Evolutionary conservation across 1,140 invertebrate species (phyloP), one percentile per base, ranked within the genome.

Genomic region (Nebria ingens): DNA sequence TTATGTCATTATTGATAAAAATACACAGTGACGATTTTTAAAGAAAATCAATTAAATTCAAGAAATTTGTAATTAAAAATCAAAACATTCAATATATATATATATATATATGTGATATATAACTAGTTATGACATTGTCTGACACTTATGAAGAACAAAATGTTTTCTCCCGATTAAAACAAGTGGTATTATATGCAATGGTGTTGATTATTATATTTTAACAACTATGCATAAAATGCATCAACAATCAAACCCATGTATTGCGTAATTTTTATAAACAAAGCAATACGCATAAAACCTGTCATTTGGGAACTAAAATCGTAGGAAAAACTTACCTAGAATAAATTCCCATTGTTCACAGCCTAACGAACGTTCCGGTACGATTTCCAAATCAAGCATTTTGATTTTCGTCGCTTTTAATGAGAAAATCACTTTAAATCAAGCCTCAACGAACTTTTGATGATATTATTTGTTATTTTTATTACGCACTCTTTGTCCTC

Each of bases 301-400:
- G 40, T 45, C 40, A 45, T 45, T 45, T 17, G 15, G 40, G 17
- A n/a, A n/a, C n/a, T 45, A 45, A 45, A 45, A 11, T 6, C 6
- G n/a, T 6, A 34, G 23, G 42, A 50, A 42, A 56, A 60, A 79
- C 85, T 85, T 77, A 91, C 93, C 93, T 77, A 97, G 79, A 74
- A 95, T 85, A 78, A 97, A 94, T 78, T 97, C 93, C 92, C 93
- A 97, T 79, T 92, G 85, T 74, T 96, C 93, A 74, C 91, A 93
- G 75, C 92, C 91, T 69, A 97, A 81, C 63, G 92, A 95, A 72
- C 90, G 83, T 78, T 96, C 93, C 59, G 93, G 93, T 64, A 94
- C 83, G 66, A 97, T 89, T 80, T 97, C 93, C 69, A 97, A 82
- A 74, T 95, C 92, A 75, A 97, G 81, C 93, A 97, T 97, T 72